A percentile compares a stretch with the other conserved stretches of the same genome.
phyloP scores from a whole-genome alignment of 2,113 vertebrate genomes.

The Pungitius pungitius region DNA sequence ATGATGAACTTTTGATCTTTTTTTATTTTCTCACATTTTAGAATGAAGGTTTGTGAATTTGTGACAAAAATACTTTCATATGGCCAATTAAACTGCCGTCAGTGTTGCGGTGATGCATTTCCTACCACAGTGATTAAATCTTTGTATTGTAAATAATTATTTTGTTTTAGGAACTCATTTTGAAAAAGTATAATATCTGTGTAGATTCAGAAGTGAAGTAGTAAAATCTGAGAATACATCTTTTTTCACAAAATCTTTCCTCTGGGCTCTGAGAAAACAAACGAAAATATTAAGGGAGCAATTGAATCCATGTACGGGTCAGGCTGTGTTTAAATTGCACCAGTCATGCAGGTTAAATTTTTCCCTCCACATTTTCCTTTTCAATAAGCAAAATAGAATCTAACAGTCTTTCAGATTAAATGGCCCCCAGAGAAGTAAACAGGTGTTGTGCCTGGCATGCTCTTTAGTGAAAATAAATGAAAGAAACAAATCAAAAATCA shows the following conservation, averaged over 20 bases:
- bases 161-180: conserved; percentile 2
- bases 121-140: background rate
- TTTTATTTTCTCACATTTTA: background rate
- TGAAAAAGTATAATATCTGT: conserved; percentile 1
- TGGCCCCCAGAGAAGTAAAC: conserved; percentile 73
- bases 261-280: conserved; percentile 77
- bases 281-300: conserved; percentile 71
- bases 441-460: conserved; percentile 75
- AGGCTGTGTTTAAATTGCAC: conserved; percentile 53
- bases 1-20: background rate
- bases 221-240: background rate
- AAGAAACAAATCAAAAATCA: conserved; percentile 65
- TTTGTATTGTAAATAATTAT: background rate
- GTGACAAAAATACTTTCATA: background rate
- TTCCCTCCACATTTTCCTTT: conserved; percentile 36
- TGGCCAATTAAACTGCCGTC: background rate
- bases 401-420: conserved; percentile 73
- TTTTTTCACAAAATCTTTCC: conserved; percentile 66
- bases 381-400: conserved; percentile 46
- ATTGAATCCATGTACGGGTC: conserved; percentile 76
- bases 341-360: conserved; percentile 58
- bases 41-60: background rate
- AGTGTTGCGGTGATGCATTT: background rate
- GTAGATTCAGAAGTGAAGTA: background rate
- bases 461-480: conserved; percentile 64